A percentile compares a stretch with the other conserved stretches of the same genome.
Evolutionary conservation across 2,888 invertebrate species (phyloP).

Genomic region (Eristalis arbustorum): DNA sequence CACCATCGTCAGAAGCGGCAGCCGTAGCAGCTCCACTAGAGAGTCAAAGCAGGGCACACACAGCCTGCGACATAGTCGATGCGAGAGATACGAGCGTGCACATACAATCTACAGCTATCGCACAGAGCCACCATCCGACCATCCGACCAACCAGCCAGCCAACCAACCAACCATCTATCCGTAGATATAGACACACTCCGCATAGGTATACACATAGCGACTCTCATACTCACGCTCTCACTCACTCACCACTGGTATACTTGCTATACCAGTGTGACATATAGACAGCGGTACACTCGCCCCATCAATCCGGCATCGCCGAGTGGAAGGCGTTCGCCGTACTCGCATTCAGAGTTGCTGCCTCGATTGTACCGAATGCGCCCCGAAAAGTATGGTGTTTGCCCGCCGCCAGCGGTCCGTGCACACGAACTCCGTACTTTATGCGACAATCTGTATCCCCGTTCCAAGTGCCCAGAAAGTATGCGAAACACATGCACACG

Average conservation of each 20-base stretch:
- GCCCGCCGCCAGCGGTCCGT: slow-evolving; percentile 40
- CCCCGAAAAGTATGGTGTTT: slow-evolving; percentile 74
- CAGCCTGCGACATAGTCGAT: slow-evolving; percentile 65
- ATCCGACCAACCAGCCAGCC: slow-evolving; percentile 19
- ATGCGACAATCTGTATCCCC: slow-evolving; percentile 77
- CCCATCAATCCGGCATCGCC: slow-evolving; percentile 74
- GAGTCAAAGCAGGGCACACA: slow-evolving; percentile 68
- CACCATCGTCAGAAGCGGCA: slow-evolving; percentile 64
- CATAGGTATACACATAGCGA: slow-evolving; percentile 63
- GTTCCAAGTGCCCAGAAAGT: slow-evolving; percentile 78
- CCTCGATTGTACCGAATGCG: slow-evolving; percentile 75
- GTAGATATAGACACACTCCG: slow-evolving; percentile 35
- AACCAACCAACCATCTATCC: slow-evolving; percentile 24
- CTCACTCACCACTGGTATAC: slow-evolving; percentile 71
- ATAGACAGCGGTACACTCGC: slow-evolving; percentile 75
- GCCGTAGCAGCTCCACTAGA: slow-evolving; percentile 62
- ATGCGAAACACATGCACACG: slow-evolving; percentile 73
- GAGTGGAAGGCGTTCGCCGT: slow-evolving; percentile 75
- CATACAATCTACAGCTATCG: slow-evolving; percentile 52
- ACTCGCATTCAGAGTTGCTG: slow-evolving; percentile 74
- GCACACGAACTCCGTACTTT: slow-evolving; percentile 72
- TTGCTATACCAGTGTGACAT: slow-evolving; percentile 76
- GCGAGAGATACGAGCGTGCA: slow-evolving; percentile 56
- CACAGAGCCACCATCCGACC: slow-evolving; percentile 39
- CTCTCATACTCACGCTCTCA: slow-evolving; percentile 66